Conservation (phyloP, 2,113 vertebrate genomes). For the Poecile atricapillus region DNA sequence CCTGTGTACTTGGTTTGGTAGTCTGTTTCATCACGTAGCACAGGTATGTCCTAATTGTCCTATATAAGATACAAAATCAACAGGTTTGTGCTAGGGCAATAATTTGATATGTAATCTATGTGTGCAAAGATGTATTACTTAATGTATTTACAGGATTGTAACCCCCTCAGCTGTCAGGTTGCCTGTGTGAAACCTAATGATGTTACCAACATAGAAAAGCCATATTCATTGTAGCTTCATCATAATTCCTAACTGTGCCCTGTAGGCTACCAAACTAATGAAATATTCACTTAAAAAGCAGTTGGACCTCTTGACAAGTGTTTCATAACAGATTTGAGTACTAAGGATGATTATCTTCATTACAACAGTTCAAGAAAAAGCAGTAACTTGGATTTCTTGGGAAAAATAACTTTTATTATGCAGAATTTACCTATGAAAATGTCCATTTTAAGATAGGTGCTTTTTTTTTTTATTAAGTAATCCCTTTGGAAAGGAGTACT, state of each 20-base stretch:
- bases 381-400: background rate
- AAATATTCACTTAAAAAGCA: background rate
- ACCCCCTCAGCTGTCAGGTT: background rate
- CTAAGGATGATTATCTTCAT: background rate
- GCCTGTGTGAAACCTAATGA: background rate
- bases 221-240: slow-evolving; percentile 3
- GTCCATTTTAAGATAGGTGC: background rate
- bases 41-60: slow-evolving; percentile 2
- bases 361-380: background rate
- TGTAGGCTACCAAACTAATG: background rate
- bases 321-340: background rate
- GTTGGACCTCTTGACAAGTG: background rate
- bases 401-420: background rate
- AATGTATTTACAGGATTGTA: slow-evolving; percentile 2
- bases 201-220: slow-evolving; percentile 15
- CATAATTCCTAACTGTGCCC: background rate
- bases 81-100: background rate
- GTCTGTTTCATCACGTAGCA: background rate
- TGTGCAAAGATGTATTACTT: background rate
- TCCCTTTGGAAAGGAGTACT: background rate
- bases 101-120: background rate
- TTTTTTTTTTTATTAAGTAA: background rate
- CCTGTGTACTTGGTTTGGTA: background rate
- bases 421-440: background rate
- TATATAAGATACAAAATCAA: background rate